Base-by-base conservation (phyloP, 2,888 invertebrate species). In the Parnassius orleans region DNA sequence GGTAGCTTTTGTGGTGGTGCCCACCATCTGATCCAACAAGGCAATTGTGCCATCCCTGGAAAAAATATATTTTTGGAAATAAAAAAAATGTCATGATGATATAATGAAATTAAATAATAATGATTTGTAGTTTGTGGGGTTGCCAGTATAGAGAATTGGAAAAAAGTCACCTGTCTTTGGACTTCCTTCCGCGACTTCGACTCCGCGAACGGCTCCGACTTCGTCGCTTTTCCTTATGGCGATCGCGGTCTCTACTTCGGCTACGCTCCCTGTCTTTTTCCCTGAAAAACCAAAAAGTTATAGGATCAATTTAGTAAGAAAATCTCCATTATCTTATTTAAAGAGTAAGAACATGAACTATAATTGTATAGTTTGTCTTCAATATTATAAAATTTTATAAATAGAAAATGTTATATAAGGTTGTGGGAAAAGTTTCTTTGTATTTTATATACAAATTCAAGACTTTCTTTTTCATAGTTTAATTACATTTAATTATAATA, bases 11-110 rank as follows among this genome's bases (percentile, higher is more conserved):
- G 92, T 92, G 0, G 92, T 92, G 0, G 92, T 92, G 63, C 92
- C 92, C 71, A 92, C 92, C 92, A 92, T 92, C 73, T 92, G 91
- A 73, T 92, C 92, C 71, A 92, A 74, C 51, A 92, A 76, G 0
- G 92, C 92, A 41, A 92, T 90, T 1, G 92, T 90, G 46, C 92
- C 92, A 76, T 92, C 92, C 68, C 92, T 90, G 78, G 60, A 59
- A 19, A 48, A 61, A n/a, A 14, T 41, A 46, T 11, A 51, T 14
- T 44, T 54, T 24, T 51, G 42, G 33, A 10, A 43, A 55, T 51
- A 24, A 41, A 44, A 47, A 12, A 19, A 19, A 19, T 19, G 19
- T 19, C 19, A 19, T 19, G 19, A 19, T 19, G 19, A 19, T 19
- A 2, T 14, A 48, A 48, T n/a, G n/a, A 5, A 48, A n/a, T 7